Conservation (phyloP, 2,113 vertebrate species). For the Argyrosomus japonicus region DNA sequence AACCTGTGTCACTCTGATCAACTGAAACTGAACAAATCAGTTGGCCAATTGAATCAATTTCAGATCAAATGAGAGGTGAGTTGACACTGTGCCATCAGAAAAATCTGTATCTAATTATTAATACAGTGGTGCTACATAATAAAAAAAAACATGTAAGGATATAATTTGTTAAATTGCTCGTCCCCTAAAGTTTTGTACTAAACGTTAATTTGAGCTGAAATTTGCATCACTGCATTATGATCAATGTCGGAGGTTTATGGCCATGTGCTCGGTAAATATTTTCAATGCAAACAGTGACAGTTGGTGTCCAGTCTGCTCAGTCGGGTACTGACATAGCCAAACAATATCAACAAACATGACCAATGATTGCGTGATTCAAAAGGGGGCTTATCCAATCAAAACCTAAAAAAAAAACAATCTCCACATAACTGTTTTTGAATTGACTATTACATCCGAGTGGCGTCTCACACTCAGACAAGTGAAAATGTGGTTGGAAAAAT, state of each 20-base stretch:
- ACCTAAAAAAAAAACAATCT: constrained; percentile 33
- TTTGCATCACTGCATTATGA: constrained; percentile 7
- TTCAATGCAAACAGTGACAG: constrained; percentile 62
- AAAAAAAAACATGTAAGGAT: too few relatives aligned
- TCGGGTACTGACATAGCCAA: constrained; percentile 20
- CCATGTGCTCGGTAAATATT: constrained; percentile 61
- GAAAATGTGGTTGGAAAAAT: constrained; percentile 36
- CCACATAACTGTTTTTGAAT: constrained; percentile 50
- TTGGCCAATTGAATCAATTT: not conserved
- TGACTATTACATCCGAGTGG: constrained; percentile 53
- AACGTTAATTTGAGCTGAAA: not conserved
- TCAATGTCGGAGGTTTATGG: constrained; percentile 39
- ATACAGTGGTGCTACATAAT: not conserved
- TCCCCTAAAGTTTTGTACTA: not conserved
- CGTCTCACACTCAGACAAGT: constrained; percentile 28
- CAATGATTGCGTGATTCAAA: constrained; percentile 48
- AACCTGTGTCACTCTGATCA: not conserved
- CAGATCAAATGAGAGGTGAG: constrained; percentile 4
- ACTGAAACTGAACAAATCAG: not conserved
- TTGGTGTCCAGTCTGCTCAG: constrained; percentile 67
- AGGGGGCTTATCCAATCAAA: constrained; percentile 48
- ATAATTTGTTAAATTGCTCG: not conserved
- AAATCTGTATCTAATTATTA: not conserved
- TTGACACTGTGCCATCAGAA: not conserved
- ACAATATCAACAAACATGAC: constrained; percentile 58